phyloP scores from a whole-genome alignment of 2,888 invertebrate genomes.

The Temnothorax rugatulus region DNA sequence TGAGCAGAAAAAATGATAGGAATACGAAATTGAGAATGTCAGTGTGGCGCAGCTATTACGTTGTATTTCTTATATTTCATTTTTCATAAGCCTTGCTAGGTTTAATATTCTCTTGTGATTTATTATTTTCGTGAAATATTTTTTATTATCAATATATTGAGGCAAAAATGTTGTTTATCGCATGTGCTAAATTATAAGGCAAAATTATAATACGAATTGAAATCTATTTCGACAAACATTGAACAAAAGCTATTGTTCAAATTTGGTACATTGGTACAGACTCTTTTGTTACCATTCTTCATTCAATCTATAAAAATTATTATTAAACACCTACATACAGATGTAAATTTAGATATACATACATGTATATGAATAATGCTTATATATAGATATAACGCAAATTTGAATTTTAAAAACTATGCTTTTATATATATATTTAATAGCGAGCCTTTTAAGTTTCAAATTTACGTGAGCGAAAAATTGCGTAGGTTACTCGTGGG shows the following conservation, averaged over 20 bases:
- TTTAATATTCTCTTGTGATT: conserved; percentile 12
- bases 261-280: not conserved
- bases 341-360: not conserved
- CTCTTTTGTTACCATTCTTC: not conserved
- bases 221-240: not conserved
- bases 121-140: not conserved
- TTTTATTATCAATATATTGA: not conserved
- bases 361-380: not conserved
- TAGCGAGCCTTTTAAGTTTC: not conserved
- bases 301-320: not conserved
- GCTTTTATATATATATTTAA: not conserved
- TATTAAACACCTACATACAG: not conserved
- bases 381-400: not conserved
- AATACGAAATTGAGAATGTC: not conserved
- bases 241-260: not conserved
- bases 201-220: not conserved
- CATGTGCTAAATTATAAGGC: conserved; percentile 3
- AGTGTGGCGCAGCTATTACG: not conserved
- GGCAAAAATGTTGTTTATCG: not conserved
- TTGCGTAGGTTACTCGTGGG: conserved; percentile 5
- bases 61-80: not conserved
- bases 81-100: not conserved
- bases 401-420: not conserved
- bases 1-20: not conserved
- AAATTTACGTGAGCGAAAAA: not conserved